Base-by-base conservation (phyloP, 2,797 vertebrate species). In the Ibycter americanus region DNA sequence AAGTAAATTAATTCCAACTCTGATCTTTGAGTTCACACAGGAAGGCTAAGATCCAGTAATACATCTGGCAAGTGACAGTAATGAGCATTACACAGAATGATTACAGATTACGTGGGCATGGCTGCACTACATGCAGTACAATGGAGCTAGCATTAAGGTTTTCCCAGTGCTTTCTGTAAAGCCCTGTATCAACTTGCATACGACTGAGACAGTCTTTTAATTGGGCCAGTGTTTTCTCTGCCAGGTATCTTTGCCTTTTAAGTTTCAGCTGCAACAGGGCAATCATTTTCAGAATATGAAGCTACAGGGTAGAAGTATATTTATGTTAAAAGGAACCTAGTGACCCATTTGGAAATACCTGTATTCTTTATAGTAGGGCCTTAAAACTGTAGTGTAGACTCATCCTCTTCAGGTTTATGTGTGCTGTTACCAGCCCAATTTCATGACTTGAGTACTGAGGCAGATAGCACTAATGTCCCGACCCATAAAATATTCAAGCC, bases 41-140 rank as follows among this genome's bases (percentile, higher is more conserved):
- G 82, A 83, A 87, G 47, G 42, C 66, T 81, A n/a, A 90, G 76
- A 89, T 95, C 62, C 59, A 65, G 83, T 27, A 46, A 88, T 84
- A 92, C 88, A 90, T 94, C 83, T 95, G 88, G 83, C 90, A 87
- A 84, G 86, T 92, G 85, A 76, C 63, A 95, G 73, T 80, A 80
- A 82, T 80, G 40, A 92, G 55, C 79, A 66, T 94, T 87, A 73
- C 0, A 3, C 63, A 11, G 70, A 70, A 90, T 49, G 67, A 92
- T 89, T 73, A 63, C 93, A 85, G 89, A 89, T 92, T 83, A 86
- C 70, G 88, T 70, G 32, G 88, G 83, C 72, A 72, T 56, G 78
- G 86, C 82, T 89, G 56, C 4, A 6, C 59, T 73, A 34, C 32
- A 17, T 52, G 55, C 66, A 89, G 9, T 70, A 90, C 82, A 92